phyloP scores from a whole-genome alignment of 2,113 vertebrate genomes.

The Ctenodactylus gundi region DNA sequence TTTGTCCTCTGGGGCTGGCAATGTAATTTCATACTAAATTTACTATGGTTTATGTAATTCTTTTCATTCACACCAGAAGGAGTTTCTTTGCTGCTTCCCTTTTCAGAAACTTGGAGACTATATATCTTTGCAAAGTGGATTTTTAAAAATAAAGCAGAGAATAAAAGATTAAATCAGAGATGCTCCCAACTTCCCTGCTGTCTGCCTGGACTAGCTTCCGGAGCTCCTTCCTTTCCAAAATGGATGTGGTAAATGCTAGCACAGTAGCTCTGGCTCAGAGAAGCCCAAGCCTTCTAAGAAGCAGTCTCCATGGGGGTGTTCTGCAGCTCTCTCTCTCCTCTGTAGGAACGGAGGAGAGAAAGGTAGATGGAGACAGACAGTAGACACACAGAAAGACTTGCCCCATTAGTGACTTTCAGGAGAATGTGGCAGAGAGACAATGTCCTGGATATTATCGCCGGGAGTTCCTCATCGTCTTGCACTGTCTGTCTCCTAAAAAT shows the following conservation, averaged over 20 bases:
- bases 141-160: conserved; percentile 70
- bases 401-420: neutral
- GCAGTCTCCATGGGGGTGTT: neutral
- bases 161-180: conserved; percentile 67
- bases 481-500: neutral
- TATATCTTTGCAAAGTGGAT: conserved; percentile 69
- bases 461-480: neutral
- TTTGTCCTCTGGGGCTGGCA: conserved; percentile 68
- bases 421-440: neutral
- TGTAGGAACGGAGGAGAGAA: neutral
- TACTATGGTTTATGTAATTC: conserved; percentile 78
- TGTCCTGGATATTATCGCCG: neutral
- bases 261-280: neutral
- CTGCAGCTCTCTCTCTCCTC: neutral
- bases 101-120: conserved; percentile 71
- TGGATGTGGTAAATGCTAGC: conserved; percentile 4
- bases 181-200: conserved; percentile 50
- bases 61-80: conserved; percentile 78
- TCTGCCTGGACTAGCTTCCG: conserved; percentile 52
- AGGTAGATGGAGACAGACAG: neutral
- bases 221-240: conserved; percentile 48
- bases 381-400: neutral
- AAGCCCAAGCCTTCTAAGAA: conserved; percentile 25
- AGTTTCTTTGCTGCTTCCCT: conserved; percentile 73
- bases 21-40: conserved; percentile 79